Percentiles rank a stretch among this genome's conserved stretches.
Conservation (phyloP, 2,888 invertebrate genomes). For the Dascillus cervinus region DNA sequence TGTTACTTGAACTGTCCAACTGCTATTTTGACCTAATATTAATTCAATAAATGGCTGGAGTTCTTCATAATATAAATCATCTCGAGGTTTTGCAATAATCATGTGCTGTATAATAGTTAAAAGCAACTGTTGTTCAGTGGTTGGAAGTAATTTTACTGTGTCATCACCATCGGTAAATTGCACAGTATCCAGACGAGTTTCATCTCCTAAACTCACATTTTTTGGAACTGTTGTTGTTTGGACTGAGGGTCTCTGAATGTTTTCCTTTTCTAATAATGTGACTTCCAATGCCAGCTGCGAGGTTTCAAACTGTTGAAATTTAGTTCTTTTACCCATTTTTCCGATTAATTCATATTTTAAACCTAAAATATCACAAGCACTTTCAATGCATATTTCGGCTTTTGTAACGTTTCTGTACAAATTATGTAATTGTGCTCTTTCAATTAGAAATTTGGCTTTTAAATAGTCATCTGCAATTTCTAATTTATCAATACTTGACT, state of each 20-base stretch:
- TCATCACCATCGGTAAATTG: conserved; percentile 51
- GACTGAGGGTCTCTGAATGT: conserved; percentile 43
- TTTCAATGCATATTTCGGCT: conserved; percentile 59
- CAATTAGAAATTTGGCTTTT: conserved; percentile 46
- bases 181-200: conserved; percentile 74
- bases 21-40: conserved; percentile 59
- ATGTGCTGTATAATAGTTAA: conserved; percentile 66
- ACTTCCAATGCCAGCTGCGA: conserved; percentile 77
- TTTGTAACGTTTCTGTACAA: conserved; percentile 66
- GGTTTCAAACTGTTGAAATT: conserved; percentile 72
- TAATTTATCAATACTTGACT: conserved; percentile 32
- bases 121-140: conserved; percentile 71
- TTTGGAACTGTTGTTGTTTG: conserved; percentile 53
- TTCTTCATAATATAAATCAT: conserved; percentile 75
- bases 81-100: conserved; percentile 68
- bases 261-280: conserved; percentile 40
- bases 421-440: conserved; percentile 60
- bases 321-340: conserved; percentile 82
- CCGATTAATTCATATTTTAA: conserved; percentile 65
- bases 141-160: conserved; percentile 47
- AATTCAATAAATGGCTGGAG: conserved; percentile 66
- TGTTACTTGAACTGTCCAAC: conserved; percentile 70
- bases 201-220: conserved; percentile 73
- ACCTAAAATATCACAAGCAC: conserved; percentile 55
- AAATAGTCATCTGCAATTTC: conserved; percentile 32